phyloP scores from a whole-genome alignment of 1,140 invertebrate genomes.

The Dinoponera quadriceps region DNA sequence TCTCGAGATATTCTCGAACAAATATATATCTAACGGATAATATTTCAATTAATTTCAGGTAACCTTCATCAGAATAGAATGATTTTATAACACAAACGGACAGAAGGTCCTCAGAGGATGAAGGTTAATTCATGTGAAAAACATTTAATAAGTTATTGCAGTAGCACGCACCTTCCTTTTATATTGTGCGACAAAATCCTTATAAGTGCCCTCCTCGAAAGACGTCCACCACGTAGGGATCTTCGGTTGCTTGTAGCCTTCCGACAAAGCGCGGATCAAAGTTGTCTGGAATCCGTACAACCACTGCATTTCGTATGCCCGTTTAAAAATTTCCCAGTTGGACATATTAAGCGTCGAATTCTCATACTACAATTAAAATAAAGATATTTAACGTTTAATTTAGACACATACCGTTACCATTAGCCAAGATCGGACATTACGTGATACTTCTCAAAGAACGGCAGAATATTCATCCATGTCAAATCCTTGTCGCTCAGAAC shows the following conservation, averaged over 20 bases:
- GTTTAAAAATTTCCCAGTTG: neutral
- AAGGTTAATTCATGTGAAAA: neutral
- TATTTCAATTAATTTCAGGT: no score
- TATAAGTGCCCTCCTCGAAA: conserved; percentile 77
- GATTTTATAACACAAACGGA: no score
- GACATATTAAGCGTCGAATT: neutral
- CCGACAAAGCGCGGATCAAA: conserved; percentile 66
- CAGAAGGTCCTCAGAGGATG: no score
- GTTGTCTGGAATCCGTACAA: conserved; percentile 65
- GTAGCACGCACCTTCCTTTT: conserved; percentile 70
- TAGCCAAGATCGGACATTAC: conserved; percentile 42
- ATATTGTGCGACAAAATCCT: conserved; percentile 76
- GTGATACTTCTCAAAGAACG: conserved; percentile 63
- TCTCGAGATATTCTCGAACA: neutral
- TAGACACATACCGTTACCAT: neutral
- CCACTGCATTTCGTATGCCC: conserved; percentile 68
- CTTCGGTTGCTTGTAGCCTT: conserved; percentile 73
- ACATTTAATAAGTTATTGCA: neutral
- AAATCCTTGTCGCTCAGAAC: conserved; percentile 54
- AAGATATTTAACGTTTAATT: neutral
- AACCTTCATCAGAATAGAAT: no score
- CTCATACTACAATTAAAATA: conserved; percentile 32
- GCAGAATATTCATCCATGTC: conserved; percentile 71
- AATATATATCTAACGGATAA: neutral
- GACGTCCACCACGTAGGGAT: conserved; percentile 80